phyloP scores from a whole-genome alignment of 2,797 vertebrate genomes.

The Peromyscus eremicus region DNA sequence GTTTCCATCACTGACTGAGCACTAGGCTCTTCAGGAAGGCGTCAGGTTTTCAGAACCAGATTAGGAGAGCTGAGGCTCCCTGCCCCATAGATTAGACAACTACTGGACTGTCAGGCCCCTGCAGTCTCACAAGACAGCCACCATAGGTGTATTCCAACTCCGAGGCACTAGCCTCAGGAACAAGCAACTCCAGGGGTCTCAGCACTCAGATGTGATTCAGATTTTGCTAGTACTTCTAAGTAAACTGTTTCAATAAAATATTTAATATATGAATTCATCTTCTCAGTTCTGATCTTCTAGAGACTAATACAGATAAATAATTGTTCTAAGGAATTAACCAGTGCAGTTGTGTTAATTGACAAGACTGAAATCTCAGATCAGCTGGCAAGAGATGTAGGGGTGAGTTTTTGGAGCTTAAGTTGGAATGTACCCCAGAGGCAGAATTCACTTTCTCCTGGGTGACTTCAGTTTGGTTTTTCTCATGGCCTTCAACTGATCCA shows the following conservation, averaged over 20 bases:
- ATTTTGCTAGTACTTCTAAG: neutral
- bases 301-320: neutral
- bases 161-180: neutral
- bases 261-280: neutral
- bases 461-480: neutral
- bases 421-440: neutral
- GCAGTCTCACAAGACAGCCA: neutral
- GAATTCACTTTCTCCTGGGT: neutral
- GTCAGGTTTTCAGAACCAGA: neutral
- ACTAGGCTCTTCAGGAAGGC: neutral
- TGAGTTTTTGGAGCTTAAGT: neutral
- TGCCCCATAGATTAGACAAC: neutral
- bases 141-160: fast-evolving
- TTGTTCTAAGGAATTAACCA: neutral
- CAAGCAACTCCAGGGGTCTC: neutral
- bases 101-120: too few relatives aligned
- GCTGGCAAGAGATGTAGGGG: neutral
- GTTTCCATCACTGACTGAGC: neutral
- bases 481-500: neutral
- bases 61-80: neutral
- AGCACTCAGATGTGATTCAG: neutral
- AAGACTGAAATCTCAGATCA: neutral
- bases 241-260: neutral
- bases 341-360: neutral
- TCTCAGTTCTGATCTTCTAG: neutral